Evolutionary conservation across 2,797 vertebrate species (phyloP).

Genomic region (Luscinia luscinia): DNA sequence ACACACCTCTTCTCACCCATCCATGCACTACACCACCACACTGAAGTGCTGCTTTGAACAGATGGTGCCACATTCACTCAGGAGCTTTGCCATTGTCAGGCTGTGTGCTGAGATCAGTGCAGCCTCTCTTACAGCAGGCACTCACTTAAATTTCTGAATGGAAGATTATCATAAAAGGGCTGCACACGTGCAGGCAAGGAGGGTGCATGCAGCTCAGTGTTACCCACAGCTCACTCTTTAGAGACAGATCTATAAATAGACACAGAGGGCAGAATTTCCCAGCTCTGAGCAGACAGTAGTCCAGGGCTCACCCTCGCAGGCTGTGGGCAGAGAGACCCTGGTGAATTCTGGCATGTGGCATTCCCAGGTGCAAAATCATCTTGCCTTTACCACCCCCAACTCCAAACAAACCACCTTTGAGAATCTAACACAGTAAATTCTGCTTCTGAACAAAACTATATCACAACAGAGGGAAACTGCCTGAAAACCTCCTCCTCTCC

Average conservation of each 20-base stretch:
- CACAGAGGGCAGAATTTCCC: neutral
- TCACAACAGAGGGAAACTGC: neutral
- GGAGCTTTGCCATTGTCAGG: neutral
- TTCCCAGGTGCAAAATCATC: neutral
- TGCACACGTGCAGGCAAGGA: neutral
- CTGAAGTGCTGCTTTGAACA: neutral
- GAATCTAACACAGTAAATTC: neutral
- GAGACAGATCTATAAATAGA: rapidly evolving
- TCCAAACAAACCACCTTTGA: neutral
- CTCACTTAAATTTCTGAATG: neutral
- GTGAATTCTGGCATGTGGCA: neutral
- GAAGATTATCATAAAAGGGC: neutral
- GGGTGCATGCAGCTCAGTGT: neutral
- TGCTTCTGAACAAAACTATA: neutral
- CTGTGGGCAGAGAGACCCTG: neutral
- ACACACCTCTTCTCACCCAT: neutral
- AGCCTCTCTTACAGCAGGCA: neutral
- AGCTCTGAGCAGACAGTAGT: neutral
- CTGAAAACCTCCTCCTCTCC: neutral
- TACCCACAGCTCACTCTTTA: neutral
- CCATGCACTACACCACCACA: rapidly evolving
- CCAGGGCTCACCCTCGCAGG: neutral
- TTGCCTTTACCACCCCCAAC: neutral
- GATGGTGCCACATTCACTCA: neutral
- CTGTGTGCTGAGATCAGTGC: neutral